A percentile compares a stretch with the other conserved stretches of the same genome.
phyloP scores from a whole-genome alignment of 2,113 vertebrate genomes.

The Orientallactaga bullata region DNA sequence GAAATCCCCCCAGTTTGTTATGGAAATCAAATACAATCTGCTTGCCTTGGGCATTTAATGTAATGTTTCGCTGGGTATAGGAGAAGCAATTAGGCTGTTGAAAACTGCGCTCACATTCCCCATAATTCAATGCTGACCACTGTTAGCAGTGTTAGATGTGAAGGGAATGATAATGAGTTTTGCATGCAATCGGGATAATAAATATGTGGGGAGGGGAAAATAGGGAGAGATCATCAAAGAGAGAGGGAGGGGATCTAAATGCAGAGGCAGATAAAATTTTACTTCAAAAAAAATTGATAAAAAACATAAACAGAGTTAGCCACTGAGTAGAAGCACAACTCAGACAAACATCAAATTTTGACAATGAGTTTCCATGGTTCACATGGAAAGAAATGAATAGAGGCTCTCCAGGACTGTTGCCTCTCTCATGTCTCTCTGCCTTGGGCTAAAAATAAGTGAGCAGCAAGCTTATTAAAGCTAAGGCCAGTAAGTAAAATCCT shows the following conservation, averaged over 20 bases:
- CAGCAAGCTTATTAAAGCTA: background rate
- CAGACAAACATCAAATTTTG: constrained; percentile 17
- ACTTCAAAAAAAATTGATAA: constrained; percentile 7
- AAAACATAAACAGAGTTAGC: constrained; percentile 51
- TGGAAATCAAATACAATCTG: constrained; percentile 90
- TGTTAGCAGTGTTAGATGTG: constrained; percentile 72
- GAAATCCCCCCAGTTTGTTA: constrained; percentile 87
- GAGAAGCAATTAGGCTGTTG: constrained; percentile 87
- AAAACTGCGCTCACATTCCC: constrained; percentile 81
- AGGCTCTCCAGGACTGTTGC: background rate
- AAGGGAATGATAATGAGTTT: constrained; percentile 82
- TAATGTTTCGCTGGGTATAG: constrained; percentile 88
- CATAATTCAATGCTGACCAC: constrained; percentile 86
- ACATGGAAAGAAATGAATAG: background rate
- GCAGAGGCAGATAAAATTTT: constrained; percentile 50
- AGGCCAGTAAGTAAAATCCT: background rate
- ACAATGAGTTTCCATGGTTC: constrained; percentile 2
- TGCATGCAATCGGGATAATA: constrained; percentile 70
- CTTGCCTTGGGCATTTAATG: constrained; percentile 88
- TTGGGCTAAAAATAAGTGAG: constrained; percentile 78
- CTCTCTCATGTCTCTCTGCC: constrained; percentile 55
- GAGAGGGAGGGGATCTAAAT: background rate
- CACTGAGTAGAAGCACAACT: constrained; percentile 8
- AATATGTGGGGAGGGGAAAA: constrained; percentile 58
- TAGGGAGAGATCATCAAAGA: background rate